phyloP scores from a whole-genome alignment of 2,888 invertebrate species.

The Eristalinus aeneus region DNA sequence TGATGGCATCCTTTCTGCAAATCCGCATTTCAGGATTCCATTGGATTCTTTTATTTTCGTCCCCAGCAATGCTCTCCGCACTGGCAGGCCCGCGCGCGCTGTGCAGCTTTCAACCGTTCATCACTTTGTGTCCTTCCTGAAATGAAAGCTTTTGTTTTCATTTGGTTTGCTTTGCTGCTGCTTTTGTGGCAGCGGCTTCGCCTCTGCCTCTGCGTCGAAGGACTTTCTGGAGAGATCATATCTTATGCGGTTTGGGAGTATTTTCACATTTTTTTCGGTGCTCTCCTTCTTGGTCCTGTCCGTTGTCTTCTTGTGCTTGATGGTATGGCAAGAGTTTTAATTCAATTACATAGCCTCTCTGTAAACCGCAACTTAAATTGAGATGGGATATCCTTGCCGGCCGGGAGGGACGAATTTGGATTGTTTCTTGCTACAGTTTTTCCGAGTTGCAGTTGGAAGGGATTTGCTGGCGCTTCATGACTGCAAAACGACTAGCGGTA shows the following conservation, averaged over 20 bases:
- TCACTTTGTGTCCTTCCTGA: conserved; percentile 52
- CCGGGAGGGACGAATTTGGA: background rate
- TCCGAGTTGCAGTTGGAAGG: background rate
- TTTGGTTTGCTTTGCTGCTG: conserved; percentile 31
- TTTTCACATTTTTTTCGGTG: conserved; percentile 25
- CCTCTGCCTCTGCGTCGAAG: conserved; percentile 3
- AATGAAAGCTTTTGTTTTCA: conserved; percentile 62
- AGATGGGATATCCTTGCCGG: conserved; percentile 54
- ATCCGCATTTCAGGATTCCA: conserved; percentile 59
- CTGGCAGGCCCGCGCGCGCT: background rate
- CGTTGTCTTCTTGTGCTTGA: conserved; percentile 1
- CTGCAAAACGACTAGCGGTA: background rate
- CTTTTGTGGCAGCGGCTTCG: background rate
- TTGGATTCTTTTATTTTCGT: conserved; percentile 47
- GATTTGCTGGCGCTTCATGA: background rate
- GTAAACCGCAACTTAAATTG: conserved; percentile 62
- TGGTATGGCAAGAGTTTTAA: conserved; percentile 55
- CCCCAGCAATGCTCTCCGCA: background rate
- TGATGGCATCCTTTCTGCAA: conserved; percentile 69
- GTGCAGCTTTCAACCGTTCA: conserved; percentile 6
- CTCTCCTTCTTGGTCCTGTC: background rate
- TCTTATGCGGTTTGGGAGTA: conserved; percentile 58
- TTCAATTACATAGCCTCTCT: conserved; percentile 63
- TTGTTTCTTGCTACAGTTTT: background rate
- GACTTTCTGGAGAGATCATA: conserved; percentile 55